These are phyloP conservation scores for Malthinus seriepunctatus DNA, from an alignment of 2,888 invertebrate genomes.

Conservation along the genomic window DNA sequence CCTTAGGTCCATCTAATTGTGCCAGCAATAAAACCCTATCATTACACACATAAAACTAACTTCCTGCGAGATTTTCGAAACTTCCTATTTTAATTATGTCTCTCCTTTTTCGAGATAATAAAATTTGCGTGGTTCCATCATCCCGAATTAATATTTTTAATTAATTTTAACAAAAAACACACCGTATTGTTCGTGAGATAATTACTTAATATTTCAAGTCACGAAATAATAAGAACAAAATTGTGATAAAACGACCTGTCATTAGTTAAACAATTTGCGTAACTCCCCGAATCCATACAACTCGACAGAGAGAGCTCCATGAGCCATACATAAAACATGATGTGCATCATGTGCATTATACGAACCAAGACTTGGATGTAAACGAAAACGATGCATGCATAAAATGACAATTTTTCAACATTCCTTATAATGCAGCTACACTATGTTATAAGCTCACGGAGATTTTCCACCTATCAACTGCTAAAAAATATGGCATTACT, in stretches of 20 bases:
- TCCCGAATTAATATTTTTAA: not conserved
- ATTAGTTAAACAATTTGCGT: not conserved
- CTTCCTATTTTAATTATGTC: slow-evolving; percentile 17
- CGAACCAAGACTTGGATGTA: slow-evolving; percentile 16
- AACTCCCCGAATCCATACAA: not conserved
- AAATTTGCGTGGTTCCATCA: slow-evolving; percentile 6
- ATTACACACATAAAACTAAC: slow-evolving; percentile 11
- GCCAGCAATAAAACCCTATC: slow-evolving; percentile 19
- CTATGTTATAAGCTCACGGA: slow-evolving; percentile 6
- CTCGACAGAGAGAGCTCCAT: not conserved
- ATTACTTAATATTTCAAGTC: not conserved
- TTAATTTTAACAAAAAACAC: not conserved
- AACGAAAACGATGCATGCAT: slow-evolving; percentile 22
- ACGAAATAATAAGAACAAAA: not conserved
- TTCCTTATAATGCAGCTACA: slow-evolving; percentile 10
- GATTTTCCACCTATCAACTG: slow-evolving; percentile 15
- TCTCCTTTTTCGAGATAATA: slow-evolving; percentile 7
- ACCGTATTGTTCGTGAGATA: no score
- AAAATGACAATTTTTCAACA: slow-evolving; percentile 17
- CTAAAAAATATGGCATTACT: slow-evolving; percentile 10
- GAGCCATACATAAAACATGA: not conserved
- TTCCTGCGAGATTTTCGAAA: slow-evolving; percentile 14
- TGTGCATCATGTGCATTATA: slow-evolving; percentile 9
- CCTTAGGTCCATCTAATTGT: slow-evolving; percentile 34
- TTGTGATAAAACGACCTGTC: not conserved